phyloP scores from a whole-genome alignment of 2,797 vertebrate species.

The Gobio occitaniae region DNA sequence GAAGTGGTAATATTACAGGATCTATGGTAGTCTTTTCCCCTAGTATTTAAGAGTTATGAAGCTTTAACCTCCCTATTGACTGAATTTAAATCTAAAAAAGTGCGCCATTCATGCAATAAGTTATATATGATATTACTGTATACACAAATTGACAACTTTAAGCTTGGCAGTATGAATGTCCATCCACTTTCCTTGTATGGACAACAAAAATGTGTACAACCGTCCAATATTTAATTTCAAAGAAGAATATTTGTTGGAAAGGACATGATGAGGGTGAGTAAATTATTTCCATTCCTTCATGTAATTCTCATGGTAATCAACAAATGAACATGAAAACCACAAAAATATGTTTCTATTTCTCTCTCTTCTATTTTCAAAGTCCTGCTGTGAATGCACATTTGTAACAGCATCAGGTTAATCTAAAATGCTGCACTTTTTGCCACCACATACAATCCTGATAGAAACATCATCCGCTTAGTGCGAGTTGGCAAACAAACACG shows the following conservation, averaged over 20 bases:
- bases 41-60: neutral
- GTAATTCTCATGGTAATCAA: neutral
- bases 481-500: conserved; percentile 31
- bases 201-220: neutral
- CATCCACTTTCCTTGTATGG: neutral
- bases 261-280: neutral
- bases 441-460: neutral
- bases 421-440: conserved; percentile 18
- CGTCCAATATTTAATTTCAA: neutral
- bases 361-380: neutral
- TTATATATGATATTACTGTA: neutral
- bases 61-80: neutral
- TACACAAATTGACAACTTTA: neutral
- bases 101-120: neutral
- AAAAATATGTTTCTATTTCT: neutral
- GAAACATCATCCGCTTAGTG: conserved; percentile 34
- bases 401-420: neutral
- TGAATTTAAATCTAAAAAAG: neutral
- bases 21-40: neutral
- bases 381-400: neutral
- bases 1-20: neutral
- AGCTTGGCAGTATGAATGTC: neutral
- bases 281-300: neutral
- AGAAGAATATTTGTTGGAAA: neutral
- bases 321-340: neutral